These are phyloP conservation scores for Lycodopsis pacificus DNA, from an alignment of 2,797 vertebrate species.

Conservation along the genomic window DNA sequence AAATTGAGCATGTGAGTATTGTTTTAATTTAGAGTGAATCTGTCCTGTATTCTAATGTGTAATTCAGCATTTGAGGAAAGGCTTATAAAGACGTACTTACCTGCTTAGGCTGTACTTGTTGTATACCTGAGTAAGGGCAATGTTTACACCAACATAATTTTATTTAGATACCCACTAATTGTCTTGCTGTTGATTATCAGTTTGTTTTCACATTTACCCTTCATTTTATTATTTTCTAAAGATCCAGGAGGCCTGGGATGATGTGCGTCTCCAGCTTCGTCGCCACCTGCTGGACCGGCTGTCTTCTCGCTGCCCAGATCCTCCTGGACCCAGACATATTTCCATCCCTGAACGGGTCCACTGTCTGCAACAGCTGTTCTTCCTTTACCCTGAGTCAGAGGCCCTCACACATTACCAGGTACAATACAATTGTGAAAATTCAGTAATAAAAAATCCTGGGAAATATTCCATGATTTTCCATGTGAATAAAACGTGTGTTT, in stretches of 20 bases:
- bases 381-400: slow-evolving; percentile 91
- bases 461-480: neutral
- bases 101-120: neutral
- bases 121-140: neutral
- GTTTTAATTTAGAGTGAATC: neutral
- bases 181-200: neutral
- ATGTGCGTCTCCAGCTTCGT: slow-evolving; percentile 88
- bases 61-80: neutral
- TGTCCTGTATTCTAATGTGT: neutral
- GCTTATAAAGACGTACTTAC: neutral
- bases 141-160: neutral
- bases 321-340: slow-evolving; percentile 11
- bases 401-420: slow-evolving; percentile 89
- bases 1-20: neutral
- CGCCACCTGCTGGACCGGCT: slow-evolving; percentile 89
- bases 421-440: neutral
- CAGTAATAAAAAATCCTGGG: neutral
- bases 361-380: slow-evolving; percentile 88
- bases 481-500: neutral
- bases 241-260: slow-evolving; percentile 90
- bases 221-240: slow-evolving; percentile 36
- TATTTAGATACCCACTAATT: neutral
- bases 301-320: slow-evolving; percentile 48
- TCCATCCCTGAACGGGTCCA: slow-evolving; percentile 80
- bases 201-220: neutral